Percentiles rank a stretch among this genome's conserved stretches.
Evolutionary conservation across 2,888 invertebrate species (phyloP).

Genomic region (Rosalia funebris): DNA sequence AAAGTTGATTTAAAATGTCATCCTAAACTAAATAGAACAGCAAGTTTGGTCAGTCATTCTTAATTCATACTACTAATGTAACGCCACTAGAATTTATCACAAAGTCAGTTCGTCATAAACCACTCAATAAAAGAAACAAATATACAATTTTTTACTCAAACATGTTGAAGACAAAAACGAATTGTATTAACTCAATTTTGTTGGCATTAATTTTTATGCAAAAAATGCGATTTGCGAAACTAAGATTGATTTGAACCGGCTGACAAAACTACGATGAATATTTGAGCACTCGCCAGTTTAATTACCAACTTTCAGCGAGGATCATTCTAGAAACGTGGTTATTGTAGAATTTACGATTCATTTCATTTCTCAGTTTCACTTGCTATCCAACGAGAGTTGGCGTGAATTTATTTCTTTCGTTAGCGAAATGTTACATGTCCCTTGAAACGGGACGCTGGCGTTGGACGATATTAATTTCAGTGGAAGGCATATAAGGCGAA

Average conservation of each 20-base stretch:
- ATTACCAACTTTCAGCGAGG: conserved; percentile 3
- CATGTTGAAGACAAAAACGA: no score
- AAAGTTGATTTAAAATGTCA: no score
- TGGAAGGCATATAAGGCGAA: neutral
- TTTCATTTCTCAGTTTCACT: neutral
- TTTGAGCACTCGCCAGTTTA: neutral
- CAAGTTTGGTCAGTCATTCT: no score
- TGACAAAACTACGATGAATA: neutral
- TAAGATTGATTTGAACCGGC: neutral
- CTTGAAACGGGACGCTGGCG: conserved; percentile 5
- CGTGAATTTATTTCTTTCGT: no score
- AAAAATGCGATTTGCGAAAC: neutral
- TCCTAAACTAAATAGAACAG: no score
- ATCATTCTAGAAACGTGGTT: neutral
- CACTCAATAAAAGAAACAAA: no score
- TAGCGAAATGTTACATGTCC: neutral
- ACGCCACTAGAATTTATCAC: no score
- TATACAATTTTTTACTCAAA: no score
- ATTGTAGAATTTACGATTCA: conserved; percentile 5
- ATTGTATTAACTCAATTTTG: no score
- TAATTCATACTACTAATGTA: no score
- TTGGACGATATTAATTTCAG: conserved; percentile 12
- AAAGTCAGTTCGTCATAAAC: no score
- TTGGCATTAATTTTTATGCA: no score
- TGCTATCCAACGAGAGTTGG: neutral